Evolutionary conservation across 2,888 invertebrate genomes (phyloP), one percentile per base, ranked within the genome.

Genomic region (Gandaritis pyraliata): DNA sequence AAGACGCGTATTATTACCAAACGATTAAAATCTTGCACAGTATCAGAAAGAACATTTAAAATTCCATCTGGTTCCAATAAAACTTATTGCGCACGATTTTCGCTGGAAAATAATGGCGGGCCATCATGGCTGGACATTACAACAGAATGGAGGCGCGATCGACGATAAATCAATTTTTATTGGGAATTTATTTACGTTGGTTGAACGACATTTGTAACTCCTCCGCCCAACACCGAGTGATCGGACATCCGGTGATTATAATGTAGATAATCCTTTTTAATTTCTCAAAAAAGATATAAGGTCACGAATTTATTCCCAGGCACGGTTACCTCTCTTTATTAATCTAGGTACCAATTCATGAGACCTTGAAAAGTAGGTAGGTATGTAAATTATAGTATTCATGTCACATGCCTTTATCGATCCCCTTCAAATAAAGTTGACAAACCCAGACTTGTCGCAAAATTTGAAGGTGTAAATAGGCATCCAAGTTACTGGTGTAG

Each of bases 111-210:
- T 73, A 74, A 78, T 73, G 71, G 65, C 58, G 41, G 38, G 61
- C 70, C 70, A 73, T 75, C 74, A 75, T 68, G 73, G 66, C 70
- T 66, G 73, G 72, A 73, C 75, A 75, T 77, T 74, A 76, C 73
- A 58, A 68, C 72, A 70, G 71, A 78, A 75, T 73, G 75, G 65
- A 71, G 73, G 70, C 68, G 72, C 71, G 73, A 75, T 74, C 70
- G 68, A 58, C 70, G 74, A 78, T 84, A 83, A 83, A 85, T 83
- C 81, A 83, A 82, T 86, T 81, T 77, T 74, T 80, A 73, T 73
- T 68, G 72, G 69, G 75, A 77, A 81, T 81, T 81, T 83, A 85
- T 85, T 82, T 82, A 77, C 74, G 74, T 75, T 78, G 75, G 72
- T 69, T 72, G 72, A 64, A 66, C 69, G 80, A 82, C 80, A 80